Evolutionary conservation across 2,888 invertebrate species (phyloP), one percentile per base, ranked within the genome.

Genomic region (Pterostichus niger): DNA sequence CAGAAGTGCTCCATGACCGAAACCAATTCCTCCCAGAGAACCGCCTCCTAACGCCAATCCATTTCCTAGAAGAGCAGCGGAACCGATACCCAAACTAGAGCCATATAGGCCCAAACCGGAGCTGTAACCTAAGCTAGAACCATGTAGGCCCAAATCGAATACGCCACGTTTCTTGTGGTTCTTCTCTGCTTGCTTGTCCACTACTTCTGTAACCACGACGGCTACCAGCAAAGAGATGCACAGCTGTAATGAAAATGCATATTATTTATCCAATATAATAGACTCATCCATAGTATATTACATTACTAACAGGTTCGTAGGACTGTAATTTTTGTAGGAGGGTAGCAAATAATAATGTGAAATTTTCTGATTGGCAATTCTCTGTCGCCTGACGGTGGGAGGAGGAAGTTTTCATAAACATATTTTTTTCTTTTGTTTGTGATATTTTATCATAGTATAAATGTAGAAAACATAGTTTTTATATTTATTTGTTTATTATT

Each of bases 11-110:
- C 52, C 76, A 15, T 49, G 44, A 6, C 81, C 40, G 7, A 84
- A 84, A 40, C 85, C 85, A 71, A 85, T 49, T 15, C 84, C 84
- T 33, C 85, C 86, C 17, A 84, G 84, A 11, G 85, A 84, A 24
- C 86, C 78, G 49, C 86, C 84, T 7, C 85, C 85, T 10, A 82
- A 44, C 40, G 85, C 86, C 40, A 85, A 76, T 61, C 84, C 85
- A 79, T 85, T 49, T 13, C 80, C 76, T 10, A 76, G 49, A 9
- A 33, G 35, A 15, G 76, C 4, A n/a, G 61, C 82, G 40, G 52
- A 15, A 2, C 56, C 82, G 11, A 56, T 9, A n/a, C 15, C 35
- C 44, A 24, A 24, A 24, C 24, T 24, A 24, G 24, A 24, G 24
- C 24, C 84, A 61, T 83, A 83, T 54, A 84, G 54, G n/a, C 78